Conservation (phyloP, 2,113 vertebrate species). For the Nansenia antarctica region DNA sequence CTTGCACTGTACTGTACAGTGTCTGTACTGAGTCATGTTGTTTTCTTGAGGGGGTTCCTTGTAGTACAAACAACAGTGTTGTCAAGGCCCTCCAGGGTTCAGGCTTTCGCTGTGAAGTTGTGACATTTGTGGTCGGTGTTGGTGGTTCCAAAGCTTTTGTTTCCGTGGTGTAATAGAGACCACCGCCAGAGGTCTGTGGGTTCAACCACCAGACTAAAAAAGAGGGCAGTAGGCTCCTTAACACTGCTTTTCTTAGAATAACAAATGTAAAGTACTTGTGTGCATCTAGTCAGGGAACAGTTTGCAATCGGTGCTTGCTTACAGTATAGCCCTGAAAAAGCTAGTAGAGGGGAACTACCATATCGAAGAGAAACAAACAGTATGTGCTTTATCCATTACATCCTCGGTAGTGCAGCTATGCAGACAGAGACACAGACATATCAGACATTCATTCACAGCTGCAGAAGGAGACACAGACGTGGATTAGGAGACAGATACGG, state of each 20-base stretch:
- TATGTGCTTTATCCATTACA: not conserved
- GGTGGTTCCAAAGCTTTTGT: conserved; percentile 36
- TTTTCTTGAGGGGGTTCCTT: conserved; percentile 10
- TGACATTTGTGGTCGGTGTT: conserved; percentile 39
- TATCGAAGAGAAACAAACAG: not conserved
- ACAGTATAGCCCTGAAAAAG: not conserved
- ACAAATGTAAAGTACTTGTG: not conserved
- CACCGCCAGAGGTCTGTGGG: conserved; percentile 33
- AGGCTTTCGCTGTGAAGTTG: conserved; percentile 28
- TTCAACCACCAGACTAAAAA: conserved; percentile 31
- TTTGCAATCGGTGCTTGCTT: not conserved
- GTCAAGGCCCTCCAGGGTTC: conserved; percentile 25
- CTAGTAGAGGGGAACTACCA: not conserved
- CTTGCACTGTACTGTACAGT: conserved; percentile 2
- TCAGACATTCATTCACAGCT: not conserved
- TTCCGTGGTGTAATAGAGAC: conserved; percentile 36
- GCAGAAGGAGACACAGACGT: not conserved
- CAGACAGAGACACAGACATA: not conserved
- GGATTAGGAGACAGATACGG: not conserved
- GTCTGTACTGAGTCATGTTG: not conserved
- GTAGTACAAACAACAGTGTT: not conserved
- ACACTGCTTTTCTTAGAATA: not conserved
- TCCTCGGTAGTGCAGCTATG: not conserved
- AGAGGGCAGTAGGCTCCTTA: conserved; percentile 11
- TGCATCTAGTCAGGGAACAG: not conserved